phyloP scores from a whole-genome alignment of 2,113 vertebrate species.

The Arothron firmamentum region DNA sequence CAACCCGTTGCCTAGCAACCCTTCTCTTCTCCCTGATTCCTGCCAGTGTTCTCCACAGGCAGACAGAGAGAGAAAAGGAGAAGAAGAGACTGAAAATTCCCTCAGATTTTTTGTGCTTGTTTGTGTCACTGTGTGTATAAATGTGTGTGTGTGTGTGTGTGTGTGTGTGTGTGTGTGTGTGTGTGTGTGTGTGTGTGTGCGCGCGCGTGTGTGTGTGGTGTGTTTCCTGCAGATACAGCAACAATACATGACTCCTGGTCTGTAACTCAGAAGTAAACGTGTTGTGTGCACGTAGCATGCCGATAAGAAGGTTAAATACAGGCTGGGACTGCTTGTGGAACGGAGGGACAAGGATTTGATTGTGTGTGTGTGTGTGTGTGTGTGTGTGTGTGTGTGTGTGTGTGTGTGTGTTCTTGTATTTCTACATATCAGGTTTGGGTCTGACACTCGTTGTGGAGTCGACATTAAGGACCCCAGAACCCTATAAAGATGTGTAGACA shows the following conservation, averaged over 20 bases:
- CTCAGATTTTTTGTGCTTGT: slow-evolving; percentile 70
- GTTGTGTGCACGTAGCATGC: slow-evolving; percentile 35
- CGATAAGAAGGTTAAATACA: slow-evolving; percentile 57
- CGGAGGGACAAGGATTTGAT: slow-evolving; percentile 32
- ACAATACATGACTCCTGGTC: slow-evolving; percentile 46
- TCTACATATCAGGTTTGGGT: neutral
- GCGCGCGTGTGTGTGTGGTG: neutral
- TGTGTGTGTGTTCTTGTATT: neutral
- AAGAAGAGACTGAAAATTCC: slow-evolving; percentile 79
- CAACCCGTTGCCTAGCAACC: slow-evolving; percentile 94
- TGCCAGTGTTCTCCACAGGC: slow-evolving; percentile 89
- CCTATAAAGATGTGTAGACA: no score
- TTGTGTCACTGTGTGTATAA: neutral
- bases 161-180: slow-evolving; percentile 1
- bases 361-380: slow-evolving; percentile 19
- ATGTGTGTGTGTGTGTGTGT: slow-evolving; percentile 1
- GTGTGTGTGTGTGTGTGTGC: slow-evolving; percentile 6
- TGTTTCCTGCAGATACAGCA: no score
- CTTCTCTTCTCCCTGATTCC: slow-evolving; percentile 79
- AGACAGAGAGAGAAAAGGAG: slow-evolving; percentile 65
- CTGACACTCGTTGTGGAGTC: no score
- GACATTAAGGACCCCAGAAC: no score
- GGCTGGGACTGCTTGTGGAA: slow-evolving; percentile 44
- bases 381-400: slow-evolving; percentile 14
- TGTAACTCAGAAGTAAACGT: slow-evolving; percentile 54